These are phyloP conservation scores for Hirtodrosophila alboralis DNA, from an alignment of 2,888 invertebrate genomes.

Conservation along the genomic window DNA sequence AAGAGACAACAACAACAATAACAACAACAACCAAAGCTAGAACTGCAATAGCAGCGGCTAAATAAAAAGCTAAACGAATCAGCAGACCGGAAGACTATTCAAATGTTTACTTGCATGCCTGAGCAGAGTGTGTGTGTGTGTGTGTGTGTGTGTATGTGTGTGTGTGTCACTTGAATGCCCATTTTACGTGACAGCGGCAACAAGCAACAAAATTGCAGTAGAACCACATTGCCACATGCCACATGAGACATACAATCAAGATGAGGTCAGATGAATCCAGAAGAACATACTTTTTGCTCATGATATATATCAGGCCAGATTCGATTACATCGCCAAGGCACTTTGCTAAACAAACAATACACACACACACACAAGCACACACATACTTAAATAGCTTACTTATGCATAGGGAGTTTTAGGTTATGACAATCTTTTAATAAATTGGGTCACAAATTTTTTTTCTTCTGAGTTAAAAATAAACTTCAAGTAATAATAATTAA, in stretches of 20 bases:
- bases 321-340: slow-evolving; percentile 70
- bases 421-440: no score
- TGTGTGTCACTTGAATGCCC: slow-evolving; percentile 52
- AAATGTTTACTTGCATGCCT: slow-evolving; percentile 58
- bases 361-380: slow-evolving; percentile 22
- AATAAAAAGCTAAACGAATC: slow-evolving; percentile 72
- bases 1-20: slow-evolving; percentile 9
- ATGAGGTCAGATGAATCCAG: slow-evolving; percentile 64
- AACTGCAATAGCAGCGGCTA: slow-evolving; percentile 33
- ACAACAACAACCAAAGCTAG: not conserved
- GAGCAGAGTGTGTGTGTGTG: slow-evolving; percentile 28
- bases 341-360: slow-evolving; percentile 66
- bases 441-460: no score
- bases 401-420: slow-evolving; percentile 14
- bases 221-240: slow-evolving; percentile 24
- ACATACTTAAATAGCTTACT: slow-evolving; percentile 17
- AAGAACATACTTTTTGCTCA: slow-evolving; percentile 40
- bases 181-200: slow-evolving; percentile 49
- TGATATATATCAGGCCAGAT: slow-evolving; percentile 52
- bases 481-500: no score
- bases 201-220: slow-evolving; percentile 29
- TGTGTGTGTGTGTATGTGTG: slow-evolving; percentile 18
- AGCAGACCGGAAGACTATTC: slow-evolving; percentile 73
- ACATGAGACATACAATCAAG: slow-evolving; percentile 39
- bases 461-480: no score